phyloP scores from a whole-genome alignment of 2,888 invertebrate species.

The Mantis religiosa region DNA sequence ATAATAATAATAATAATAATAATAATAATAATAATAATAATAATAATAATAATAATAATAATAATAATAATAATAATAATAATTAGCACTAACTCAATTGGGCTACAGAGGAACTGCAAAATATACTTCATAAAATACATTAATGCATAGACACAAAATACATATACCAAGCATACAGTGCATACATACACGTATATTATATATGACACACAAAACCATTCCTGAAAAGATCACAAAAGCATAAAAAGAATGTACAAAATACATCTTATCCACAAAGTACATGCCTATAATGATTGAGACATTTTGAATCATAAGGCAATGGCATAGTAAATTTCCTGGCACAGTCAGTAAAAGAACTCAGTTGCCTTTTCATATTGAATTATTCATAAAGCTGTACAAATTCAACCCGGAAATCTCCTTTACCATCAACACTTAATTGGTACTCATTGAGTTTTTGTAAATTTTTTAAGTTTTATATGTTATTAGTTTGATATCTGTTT shows the following conservation, averaged over 20 bases:
- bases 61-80: not conserved
- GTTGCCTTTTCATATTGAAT: not conserved
- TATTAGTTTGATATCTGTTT: no score
- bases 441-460: not conserved
- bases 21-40: not conserved
- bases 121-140: not conserved
- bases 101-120: not conserved
- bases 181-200: not conserved
- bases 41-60: not conserved
- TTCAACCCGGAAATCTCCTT: not conserved
- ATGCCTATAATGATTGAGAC: not conserved
- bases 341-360: not conserved
- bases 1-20: not conserved
- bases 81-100: not conserved
- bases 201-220: not conserved
- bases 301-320: not conserved
- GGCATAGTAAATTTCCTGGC: not conserved
- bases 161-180: not conserved
- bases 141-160: not conserved
- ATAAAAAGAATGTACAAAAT: not conserved
- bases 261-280: not conserved
- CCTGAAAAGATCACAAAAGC: not conserved
- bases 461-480: not conserved
- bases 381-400: not conserved
- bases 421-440: not conserved